Base-by-base conservation (phyloP, 2,888 invertebrate species). In the Pollenia angustigena region DNA sequence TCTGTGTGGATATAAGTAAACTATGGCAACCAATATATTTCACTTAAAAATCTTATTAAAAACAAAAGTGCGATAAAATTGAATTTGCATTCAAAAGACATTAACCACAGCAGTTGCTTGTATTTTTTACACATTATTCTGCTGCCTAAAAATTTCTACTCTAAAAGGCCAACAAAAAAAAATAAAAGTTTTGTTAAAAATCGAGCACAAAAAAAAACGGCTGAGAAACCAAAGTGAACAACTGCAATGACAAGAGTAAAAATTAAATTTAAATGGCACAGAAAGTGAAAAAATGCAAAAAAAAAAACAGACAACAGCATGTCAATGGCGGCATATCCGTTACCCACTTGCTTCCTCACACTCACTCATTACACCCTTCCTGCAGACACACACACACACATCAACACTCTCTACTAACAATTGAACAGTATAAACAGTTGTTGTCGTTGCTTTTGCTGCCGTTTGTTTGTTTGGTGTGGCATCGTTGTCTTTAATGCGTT, bases 81-180 rank as follows among this genome's bases (percentile, higher is more conserved):
- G 89, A 88, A 89, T 89, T 89, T 89, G 88, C 89, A 89, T 89
- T 91, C 91, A 90, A 92, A 93, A 92, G 91, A 91, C 93, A 92
- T 92, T 92, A 93, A 92, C 90, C 92, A 90, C 92, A 92, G 92
- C 92, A 91, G 92, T 92, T 90, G 90, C 91, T 89, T 81, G 60
- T 75, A 68, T 78, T 88, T 81, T 79, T 62, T 75, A 54, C 40
- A 69, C 74, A 66, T 48, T 81, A 85, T 52, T 81, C 74, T 80
- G 75, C 64, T 87, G 87, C 81, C 84, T 84, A 87, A 72, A 86
- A 81, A 78, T 52, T 56, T 72, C 40, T 64, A 48, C 40, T 75
- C 64, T 64, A 1, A 10, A 68, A 72, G 40, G 16, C 14, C 23
- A 44, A 32, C 10, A 11, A 72, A 76, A 66, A 76, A 66, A 52